These are phyloP conservation scores for Panulirus ornatus DNA, from an alignment of 1,140 invertebrate species.

Conservation along the genomic window DNA sequence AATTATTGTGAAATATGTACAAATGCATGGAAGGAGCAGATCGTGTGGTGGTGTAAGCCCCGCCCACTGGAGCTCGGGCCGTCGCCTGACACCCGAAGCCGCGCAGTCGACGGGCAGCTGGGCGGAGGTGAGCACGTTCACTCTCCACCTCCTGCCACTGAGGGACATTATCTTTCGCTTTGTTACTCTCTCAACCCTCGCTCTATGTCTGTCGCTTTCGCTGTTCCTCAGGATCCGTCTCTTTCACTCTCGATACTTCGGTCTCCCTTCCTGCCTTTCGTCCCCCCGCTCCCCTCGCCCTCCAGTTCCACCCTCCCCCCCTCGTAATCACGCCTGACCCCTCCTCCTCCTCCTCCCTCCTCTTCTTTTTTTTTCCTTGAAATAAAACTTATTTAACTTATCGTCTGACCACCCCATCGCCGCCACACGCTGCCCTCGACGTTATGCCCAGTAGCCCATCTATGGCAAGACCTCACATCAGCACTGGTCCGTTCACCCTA, in stretches of 20 bases:
- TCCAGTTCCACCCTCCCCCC: neutral
- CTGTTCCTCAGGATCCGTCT: neutral
- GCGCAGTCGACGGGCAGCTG: conserved; percentile 42
- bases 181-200: neutral
- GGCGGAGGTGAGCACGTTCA: neutral
- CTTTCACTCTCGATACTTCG: neutral
- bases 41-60: conserved; percentile 12
- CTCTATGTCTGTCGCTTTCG: neutral
- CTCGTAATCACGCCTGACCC: neutral
- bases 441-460: no score
- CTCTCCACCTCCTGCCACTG: neutral
- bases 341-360: neutral
- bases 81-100: conserved; percentile 3
- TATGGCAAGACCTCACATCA: no score
- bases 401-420: no score
- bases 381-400: no score
- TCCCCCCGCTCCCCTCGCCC: neutral
- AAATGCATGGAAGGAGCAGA: neutral
- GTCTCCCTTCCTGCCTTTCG: neutral
- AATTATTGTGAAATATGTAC: neutral
- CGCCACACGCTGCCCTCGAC: no score
- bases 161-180: conserved; percentile 27
- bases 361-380: neutral
- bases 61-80: neutral
- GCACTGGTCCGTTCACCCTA: no score